Evolutionary conservation across 1,140 invertebrate species (phyloP).

Genomic region (Riptortus pedestris): DNA sequence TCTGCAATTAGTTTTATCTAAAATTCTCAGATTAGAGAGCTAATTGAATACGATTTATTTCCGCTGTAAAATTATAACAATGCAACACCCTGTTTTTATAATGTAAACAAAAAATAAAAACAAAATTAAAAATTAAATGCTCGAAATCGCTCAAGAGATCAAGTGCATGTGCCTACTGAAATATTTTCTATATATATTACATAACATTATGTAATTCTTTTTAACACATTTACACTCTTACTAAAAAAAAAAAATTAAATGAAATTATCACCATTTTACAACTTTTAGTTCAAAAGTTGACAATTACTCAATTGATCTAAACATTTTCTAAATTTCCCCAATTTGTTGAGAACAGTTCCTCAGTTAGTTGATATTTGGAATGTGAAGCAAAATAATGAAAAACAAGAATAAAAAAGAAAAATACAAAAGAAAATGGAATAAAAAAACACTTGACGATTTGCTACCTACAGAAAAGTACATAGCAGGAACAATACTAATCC

Average conservation of each 20-base stretch:
- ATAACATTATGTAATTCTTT: too few relatives aligned
- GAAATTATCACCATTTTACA: background rate
- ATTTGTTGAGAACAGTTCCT: constrained; percentile 2
- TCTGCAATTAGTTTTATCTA: too few relatives aligned
- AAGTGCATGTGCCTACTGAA: too few relatives aligned
- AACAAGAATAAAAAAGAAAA: too few relatives aligned
- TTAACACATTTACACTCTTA: too few relatives aligned
- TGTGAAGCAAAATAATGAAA: background rate
- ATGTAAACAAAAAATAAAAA: too few relatives aligned
- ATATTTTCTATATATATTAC: too few relatives aligned
- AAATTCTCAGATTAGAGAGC: too few relatives aligned
- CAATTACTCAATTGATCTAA: background rate
- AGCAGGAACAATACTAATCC: background rate
- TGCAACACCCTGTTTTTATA: too few relatives aligned
- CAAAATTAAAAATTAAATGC: too few relatives aligned
- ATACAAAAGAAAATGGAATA: background rate
- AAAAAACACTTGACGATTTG: background rate
- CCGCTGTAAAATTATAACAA: too few relatives aligned
- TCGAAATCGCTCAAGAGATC: constrained; percentile 4
- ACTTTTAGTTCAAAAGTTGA: constrained; percentile 1
- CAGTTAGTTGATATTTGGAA: background rate
- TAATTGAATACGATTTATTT: too few relatives aligned
- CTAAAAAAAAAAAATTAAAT: background rate
- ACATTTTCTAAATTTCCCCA: constrained; percentile 1
- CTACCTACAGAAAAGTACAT: background rate